Percentiles rank a stretch among this genome's conserved stretches.
phyloP scores from a whole-genome alignment of 1,140 invertebrate species.

The Zaprionus davidi region DNA sequence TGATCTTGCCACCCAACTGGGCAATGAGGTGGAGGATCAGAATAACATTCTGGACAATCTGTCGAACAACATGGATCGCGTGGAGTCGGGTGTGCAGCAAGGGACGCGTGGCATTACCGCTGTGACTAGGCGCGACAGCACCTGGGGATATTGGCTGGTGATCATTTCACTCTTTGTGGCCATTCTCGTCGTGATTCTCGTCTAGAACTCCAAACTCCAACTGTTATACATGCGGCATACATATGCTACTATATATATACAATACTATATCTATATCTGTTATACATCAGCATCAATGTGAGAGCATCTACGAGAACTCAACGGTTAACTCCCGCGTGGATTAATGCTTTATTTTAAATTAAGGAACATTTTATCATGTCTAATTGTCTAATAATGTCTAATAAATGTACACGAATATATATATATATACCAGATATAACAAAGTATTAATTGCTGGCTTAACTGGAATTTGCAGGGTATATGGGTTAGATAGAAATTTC shows the following conservation, averaged over 20 bases:
- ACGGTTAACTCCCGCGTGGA: neutral
- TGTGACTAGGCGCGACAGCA: conserved; percentile 89
- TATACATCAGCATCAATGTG: neutral
- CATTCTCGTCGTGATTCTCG: conserved; percentile 84
- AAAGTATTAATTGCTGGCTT: neutral
- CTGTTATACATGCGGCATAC: conserved; percentile 37
- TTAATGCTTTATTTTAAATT: neutral
- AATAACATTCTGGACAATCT: conserved; percentile 93
- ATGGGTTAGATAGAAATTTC: no score
- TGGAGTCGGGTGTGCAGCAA: conserved; percentile 87
- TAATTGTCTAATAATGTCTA: conserved; percentile 15
- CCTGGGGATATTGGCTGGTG: conserved; percentile 89
- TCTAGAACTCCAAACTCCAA: conserved; percentile 52
- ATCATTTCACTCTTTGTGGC: conserved; percentile 88
- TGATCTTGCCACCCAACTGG: conserved; percentile 90
- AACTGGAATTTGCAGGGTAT: neutral
- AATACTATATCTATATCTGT: neutral
- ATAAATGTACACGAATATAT: conserved; percentile 4
- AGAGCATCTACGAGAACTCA: neutral
- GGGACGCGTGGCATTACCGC: conserved; percentile 88
- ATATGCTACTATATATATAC: conserved; percentile 2
- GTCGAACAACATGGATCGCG: conserved; percentile 89
- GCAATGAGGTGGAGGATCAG: conserved; percentile 91
- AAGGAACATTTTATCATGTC: conserved; percentile 8
- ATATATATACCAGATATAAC: neutral